phyloP scores from a whole-genome alignment of 2,797 vertebrate species.

The Acomys russatus region DNA sequence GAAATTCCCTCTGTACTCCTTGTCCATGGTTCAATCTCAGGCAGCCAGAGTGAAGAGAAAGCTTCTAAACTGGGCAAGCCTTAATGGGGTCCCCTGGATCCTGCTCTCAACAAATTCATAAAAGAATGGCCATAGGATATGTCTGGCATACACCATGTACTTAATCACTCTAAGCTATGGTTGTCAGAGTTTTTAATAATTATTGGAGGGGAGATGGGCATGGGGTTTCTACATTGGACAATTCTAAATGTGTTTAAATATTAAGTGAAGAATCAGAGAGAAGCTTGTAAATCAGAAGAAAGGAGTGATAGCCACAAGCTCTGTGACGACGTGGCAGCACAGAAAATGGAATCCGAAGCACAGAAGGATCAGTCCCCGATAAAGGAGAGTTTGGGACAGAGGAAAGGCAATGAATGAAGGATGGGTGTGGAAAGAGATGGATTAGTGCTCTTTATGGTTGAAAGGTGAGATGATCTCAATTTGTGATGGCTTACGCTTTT shows the following conservation, averaged over 20 bases:
- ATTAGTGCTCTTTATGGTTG: background rate
- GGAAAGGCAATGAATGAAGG: background rate
- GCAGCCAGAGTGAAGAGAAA: background rate
- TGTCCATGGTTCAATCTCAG: background rate
- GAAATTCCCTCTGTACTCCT: no score
- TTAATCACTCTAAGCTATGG: background rate
- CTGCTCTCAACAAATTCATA: background rate
- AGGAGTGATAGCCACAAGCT: background rate
- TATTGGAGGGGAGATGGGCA: background rate
- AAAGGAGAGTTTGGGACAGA: background rate
- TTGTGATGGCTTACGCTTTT: background rate
- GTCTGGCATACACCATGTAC: background rate
- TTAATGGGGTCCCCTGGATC: background rate
- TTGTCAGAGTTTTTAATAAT: conserved; percentile 25
- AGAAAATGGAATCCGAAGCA: conserved; percentile 31
- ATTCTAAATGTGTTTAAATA: background rate
- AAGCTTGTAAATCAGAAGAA: background rate
- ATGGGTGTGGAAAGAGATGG: background rate
- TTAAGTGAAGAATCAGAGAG: background rate
- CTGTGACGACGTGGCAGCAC: background rate
- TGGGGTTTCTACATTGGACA: background rate
- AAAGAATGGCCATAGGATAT: background rate
- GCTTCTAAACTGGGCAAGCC: background rate
- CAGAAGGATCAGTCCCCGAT: background rate
- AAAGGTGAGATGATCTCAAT: background rate